phyloP scores from a whole-genome alignment of 1,140 invertebrate genomes.

The Littorina saxatilis region DNA sequence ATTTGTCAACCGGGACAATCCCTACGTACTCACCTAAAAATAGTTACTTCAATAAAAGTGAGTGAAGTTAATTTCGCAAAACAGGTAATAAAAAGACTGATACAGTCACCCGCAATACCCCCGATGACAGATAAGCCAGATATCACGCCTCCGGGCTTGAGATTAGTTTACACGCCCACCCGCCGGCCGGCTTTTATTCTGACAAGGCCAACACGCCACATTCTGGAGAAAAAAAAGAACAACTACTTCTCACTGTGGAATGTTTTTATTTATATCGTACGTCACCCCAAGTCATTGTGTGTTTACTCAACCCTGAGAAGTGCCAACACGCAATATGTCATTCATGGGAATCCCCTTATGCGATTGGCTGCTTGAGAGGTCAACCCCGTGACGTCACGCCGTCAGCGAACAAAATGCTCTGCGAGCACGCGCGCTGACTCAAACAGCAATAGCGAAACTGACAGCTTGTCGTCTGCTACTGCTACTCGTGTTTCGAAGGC shows the following conservation, averaged over 20 bases:
- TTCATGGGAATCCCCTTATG: neutral
- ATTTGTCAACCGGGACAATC: neutral
- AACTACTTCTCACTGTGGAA: too few relatives aligned
- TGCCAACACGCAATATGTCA: neutral
- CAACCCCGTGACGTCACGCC: neutral
- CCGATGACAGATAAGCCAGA: too few relatives aligned
- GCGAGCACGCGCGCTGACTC: neutral
- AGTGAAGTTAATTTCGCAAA: too few relatives aligned
- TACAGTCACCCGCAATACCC: too few relatives aligned
- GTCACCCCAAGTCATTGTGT: neutral
- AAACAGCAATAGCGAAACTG: neutral
- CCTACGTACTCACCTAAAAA: too few relatives aligned
- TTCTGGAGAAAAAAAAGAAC: too few relatives aligned
- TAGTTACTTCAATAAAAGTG: too few relatives aligned
- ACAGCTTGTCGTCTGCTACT: neutral
- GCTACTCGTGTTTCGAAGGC: neutral
- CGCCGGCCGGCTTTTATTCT: too few relatives aligned
- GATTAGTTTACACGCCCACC: too few relatives aligned
- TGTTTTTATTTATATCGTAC: neutral
- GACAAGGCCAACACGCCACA: too few relatives aligned
- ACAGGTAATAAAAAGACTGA: too few relatives aligned
- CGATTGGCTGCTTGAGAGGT: slow-evolving; percentile 6
- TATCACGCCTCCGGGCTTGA: too few relatives aligned
- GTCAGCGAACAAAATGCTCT: neutral
- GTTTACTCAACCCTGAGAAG: neutral